A percentile compares a stretch with the other conserved stretches of the same genome.
These are phyloP conservation scores for Sebastes fasciatus DNA, from an alignment of 2,113 vertebrate species.

Conservation along the genomic window DNA sequence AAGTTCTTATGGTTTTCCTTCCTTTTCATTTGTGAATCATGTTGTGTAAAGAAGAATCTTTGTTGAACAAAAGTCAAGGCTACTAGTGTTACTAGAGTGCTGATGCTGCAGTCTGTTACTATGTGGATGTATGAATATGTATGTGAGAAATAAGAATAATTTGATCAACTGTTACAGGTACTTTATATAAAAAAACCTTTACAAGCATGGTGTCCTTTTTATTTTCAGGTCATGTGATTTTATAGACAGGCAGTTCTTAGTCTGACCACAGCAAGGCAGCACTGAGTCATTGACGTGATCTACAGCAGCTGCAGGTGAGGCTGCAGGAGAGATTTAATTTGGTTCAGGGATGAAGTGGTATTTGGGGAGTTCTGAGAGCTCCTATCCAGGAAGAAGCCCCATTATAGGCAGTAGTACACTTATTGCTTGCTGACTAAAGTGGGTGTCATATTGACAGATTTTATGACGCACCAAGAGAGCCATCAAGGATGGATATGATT, in stretches of 20 bases:
- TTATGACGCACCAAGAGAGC: background rate
- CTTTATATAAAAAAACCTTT: conserved; percentile 84
- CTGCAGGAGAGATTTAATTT: background rate
- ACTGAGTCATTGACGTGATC: background rate
- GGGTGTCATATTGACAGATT: background rate
- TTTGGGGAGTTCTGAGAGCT: background rate
- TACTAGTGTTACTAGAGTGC: conserved; percentile 75
- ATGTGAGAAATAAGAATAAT: conserved; percentile 78
- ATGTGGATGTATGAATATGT: conserved; percentile 82
- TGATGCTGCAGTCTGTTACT: conserved; percentile 77
- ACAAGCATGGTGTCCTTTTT: conserved; percentile 56
- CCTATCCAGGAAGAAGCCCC: background rate
- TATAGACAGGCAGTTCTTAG: background rate
- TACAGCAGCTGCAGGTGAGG: background rate
- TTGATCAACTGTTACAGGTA: conserved; percentile 82
- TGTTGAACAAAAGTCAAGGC: conserved; percentile 74
- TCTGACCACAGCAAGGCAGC: conserved; percentile 34
- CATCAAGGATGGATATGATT: background rate
- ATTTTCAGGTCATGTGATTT: background rate
- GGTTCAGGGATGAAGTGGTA: background rate
- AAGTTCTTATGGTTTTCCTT: conserved; percentile 60
- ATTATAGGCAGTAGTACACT: background rate
- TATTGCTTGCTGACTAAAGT: background rate
- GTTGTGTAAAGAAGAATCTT: conserved; percentile 73
- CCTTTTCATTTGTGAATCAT: conserved; percentile 77